Percentiles rank a stretch among this genome's conserved stretches.
phyloP scores from a whole-genome alignment of 1,140 invertebrate genomes.

The Drosophila guanche region DNA sequence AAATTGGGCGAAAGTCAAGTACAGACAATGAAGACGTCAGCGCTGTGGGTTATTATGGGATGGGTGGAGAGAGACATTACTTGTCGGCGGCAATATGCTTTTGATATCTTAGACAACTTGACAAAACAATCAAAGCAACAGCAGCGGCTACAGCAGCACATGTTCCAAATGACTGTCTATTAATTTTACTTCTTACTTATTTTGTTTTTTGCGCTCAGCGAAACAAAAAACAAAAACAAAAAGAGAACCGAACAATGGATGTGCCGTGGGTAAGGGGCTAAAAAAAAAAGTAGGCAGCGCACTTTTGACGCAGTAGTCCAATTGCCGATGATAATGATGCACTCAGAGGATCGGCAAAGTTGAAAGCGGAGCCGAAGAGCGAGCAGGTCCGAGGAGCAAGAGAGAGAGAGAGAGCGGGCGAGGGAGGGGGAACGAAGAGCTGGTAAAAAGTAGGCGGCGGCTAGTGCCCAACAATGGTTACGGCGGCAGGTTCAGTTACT shows the following conservation, averaged over 20 bases:
- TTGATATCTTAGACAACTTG: constrained; percentile 82
- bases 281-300: constrained; percentile 67
- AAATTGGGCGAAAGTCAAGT: constrained; percentile 81
- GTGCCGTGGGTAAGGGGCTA: not conserved
- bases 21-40: constrained; percentile 81
- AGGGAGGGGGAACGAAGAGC: not conserved
- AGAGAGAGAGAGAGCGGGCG: not conserved
- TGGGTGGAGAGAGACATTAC: constrained; percentile 11
- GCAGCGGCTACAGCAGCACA: constrained; percentile 40
- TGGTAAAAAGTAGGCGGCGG: constrained; percentile 41
- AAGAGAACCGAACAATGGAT: constrained; percentile 29
- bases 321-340: constrained; percentile 83
- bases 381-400: not conserved
- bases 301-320: constrained; percentile 80
- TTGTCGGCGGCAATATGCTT: constrained; percentile 49
- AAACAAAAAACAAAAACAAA: constrained; percentile 35
- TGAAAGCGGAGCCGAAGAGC: constrained; percentile 44
- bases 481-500: constrained; percentile 53
- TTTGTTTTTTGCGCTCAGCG: constrained; percentile 47
- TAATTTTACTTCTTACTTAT: constrained; percentile 61
- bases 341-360: constrained; percentile 65
- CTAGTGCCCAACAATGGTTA: constrained; percentile 30
- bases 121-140: constrained; percentile 81
- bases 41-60: constrained; percentile 79
- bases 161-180: constrained; percentile 75